phyloP scores from a whole-genome alignment of 2,113 vertebrate genomes.

The Pterocles gutturalis region DNA sequence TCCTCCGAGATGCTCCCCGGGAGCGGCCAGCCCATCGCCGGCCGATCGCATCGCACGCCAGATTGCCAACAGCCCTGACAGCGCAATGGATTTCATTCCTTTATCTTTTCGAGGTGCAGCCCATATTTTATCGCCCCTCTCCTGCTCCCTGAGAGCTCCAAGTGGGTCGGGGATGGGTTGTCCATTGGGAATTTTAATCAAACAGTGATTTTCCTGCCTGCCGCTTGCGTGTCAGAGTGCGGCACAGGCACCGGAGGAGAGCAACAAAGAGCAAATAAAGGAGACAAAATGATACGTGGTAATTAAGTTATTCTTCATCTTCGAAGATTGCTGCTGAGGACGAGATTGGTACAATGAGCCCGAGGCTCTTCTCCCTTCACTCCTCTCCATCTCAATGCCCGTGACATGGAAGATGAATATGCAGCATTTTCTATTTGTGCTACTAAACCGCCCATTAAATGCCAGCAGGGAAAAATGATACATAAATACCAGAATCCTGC shows the following conservation, averaged over 20 bases:
- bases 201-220: background rate
- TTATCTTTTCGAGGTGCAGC: background rate
- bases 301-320: constrained; percentile 67
- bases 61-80: background rate
- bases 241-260: background rate
- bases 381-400: constrained; percentile 37
- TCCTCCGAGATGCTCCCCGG: accelerated
- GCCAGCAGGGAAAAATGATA: constrained; percentile 23
- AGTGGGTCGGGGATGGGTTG: background rate
- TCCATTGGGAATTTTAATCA: background rate
- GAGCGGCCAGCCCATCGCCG: background rate
- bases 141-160: accelerated
- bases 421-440: constrained; percentile 51
- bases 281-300: background rate
- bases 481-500: background rate
- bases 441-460: constrained; percentile 55
- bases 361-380: background rate
- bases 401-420: constrained; percentile 49
- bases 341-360: constrained; percentile 35
- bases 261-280: background rate
- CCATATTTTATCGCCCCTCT: background rate
- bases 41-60: background rate
- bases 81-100: background rate
- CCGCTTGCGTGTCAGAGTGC: background rate
- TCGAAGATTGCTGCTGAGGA: background rate